Evolutionary conservation across 2,113 vertebrate species (phyloP).

Genomic region (Alouatta palliata): DNA sequence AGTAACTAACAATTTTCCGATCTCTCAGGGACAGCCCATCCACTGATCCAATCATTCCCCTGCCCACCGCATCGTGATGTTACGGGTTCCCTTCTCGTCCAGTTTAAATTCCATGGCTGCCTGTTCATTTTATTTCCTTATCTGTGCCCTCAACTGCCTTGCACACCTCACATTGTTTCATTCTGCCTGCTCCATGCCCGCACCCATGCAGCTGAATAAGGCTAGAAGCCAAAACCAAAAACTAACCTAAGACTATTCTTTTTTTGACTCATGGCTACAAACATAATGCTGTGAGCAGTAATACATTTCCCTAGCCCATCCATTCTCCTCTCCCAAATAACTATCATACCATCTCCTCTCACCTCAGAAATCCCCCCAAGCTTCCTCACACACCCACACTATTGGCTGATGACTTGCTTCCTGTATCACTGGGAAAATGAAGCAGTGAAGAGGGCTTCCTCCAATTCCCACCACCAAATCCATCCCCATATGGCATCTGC

Average conservation of each 20-base stretch:
- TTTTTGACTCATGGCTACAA: not conserved
- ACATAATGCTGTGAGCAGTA: not conserved
- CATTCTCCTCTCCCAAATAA: not conserved
- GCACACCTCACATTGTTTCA: not conserved
- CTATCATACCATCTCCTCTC: not conserved
- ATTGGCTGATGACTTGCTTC: not conserved
- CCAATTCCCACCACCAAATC: not conserved
- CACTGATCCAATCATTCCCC: no score
- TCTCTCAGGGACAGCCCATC: not conserved
- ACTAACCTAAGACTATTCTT: not conserved
- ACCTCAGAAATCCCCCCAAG: not conserved
- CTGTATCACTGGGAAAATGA: not conserved
- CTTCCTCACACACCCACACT: not conserved
- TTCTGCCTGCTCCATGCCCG: not conserved
- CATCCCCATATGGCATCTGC: no score
- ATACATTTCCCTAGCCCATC: not conserved
- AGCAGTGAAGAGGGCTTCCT: not conserved
- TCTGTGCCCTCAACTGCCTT: no score
- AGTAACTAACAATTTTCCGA: rapidly evolving
- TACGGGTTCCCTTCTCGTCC: not conserved
- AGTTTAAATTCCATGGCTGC: not conserved
- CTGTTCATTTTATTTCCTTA: not conserved
- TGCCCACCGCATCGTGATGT: not conserved
- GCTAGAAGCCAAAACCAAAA: not conserved
- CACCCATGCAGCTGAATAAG: not conserved